phyloP scores from a whole-genome alignment of 37 sponge, comb jelly and placozoan genomes.

The Diacarnus erythraeanus region DNA sequence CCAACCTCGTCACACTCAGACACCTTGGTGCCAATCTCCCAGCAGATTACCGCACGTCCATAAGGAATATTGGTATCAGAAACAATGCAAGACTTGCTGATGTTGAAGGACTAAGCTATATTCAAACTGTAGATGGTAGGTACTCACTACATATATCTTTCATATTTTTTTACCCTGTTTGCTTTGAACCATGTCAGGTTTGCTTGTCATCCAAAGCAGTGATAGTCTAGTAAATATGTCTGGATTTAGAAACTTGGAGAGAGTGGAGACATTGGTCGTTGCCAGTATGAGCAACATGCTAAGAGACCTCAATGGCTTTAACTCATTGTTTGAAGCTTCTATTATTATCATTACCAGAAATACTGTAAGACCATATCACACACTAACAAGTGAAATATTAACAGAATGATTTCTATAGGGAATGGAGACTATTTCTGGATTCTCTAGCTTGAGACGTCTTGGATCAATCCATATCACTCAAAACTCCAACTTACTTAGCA shows the following conservation, averaged over 20 bases:
- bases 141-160: not conserved
- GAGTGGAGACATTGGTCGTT: conserved; percentile 31
- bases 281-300: conserved; percentile 9
- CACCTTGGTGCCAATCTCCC: conserved; percentile 60
- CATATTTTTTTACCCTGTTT: not conserved
- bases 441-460: conserved; percentile 18
- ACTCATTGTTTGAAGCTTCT: conserved; percentile 18
- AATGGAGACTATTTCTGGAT: conserved; percentile 51
- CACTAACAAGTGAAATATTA: not conserved
- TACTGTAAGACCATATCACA: conserved; percentile 13
- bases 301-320: conserved; percentile 24
- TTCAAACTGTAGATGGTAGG: conserved; percentile 37
- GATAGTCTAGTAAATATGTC: conserved; percentile 29
- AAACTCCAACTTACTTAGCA: conserved; percentile 28
- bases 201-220: conserved; percentile 45
- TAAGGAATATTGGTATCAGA: conserved; percentile 26
- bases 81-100: conserved; percentile 34
- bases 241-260: conserved; percentile 43
- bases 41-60: conserved; percentile 4
- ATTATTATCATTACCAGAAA: conserved; percentile 37
- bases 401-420: conserved; percentile 12
- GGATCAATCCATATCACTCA: conserved; percentile 25
- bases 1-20: conserved; percentile 18
- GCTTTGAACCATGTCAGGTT: conserved; percentile 3
- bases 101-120: conserved; percentile 37